A percentile compares a stretch with the other conserved stretches of the same genome.
Conservation (phyloP, 2,113 vertebrate species). For the Beaufortia kweichowensis region DNA sequence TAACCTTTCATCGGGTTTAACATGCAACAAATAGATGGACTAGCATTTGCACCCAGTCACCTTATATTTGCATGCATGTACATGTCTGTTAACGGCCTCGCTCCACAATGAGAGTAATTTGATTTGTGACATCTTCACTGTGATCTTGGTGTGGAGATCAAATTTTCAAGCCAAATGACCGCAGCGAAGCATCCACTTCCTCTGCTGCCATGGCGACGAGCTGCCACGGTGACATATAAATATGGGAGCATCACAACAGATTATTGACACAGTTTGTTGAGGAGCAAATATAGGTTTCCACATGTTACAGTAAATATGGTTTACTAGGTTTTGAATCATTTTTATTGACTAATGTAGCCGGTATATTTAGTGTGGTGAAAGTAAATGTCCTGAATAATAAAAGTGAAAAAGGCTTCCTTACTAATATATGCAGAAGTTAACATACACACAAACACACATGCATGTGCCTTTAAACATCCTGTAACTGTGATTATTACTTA, state of each 20-base stretch:
- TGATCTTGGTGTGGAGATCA: conserved; percentile 31
- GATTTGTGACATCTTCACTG: conserved; percentile 34
- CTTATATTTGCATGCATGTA: conserved; percentile 9
- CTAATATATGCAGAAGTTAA: no score
- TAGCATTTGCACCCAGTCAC: conserved; percentile 2
- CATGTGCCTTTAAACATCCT: background rate
- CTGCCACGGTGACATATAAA: conserved; percentile 18
- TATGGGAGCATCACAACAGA: conserved; percentile 33
- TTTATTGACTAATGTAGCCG: background rate
- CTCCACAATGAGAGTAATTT: conserved; percentile 16
- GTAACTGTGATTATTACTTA: background rate
- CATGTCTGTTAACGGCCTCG: background rate
- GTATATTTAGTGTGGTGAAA: background rate
- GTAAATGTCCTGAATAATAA: background rate
- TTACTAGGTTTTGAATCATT: background rate
- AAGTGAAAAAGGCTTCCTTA: background rate
- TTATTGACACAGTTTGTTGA: conserved; percentile 20
- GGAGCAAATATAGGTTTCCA: background rate
- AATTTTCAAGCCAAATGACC: conserved; percentile 36
- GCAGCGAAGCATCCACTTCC: conserved; percentile 27
- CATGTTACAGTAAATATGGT: background rate
- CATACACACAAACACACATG: background rate
- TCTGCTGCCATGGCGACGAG: conserved; percentile 43
- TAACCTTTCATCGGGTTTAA: no score
- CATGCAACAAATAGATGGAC: no score